These are phyloP conservation scores for Eristalinus sepulchralis DNA, from an alignment of 2,888 invertebrate species.

Conservation along the genomic window DNA sequence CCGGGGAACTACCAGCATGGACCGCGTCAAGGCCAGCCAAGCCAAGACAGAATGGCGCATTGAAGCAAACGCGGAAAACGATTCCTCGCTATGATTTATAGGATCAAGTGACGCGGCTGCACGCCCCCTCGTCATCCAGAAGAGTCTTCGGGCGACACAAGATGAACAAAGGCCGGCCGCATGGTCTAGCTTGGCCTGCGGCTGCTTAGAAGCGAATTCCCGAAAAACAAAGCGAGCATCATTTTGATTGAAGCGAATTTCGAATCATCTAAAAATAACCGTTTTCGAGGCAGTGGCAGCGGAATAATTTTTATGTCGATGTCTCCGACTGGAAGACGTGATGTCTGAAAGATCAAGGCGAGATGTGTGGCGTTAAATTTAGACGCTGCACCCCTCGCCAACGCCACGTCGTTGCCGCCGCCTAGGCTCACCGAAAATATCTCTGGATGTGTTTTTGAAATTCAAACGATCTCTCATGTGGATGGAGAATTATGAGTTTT, in stretches of 20 bases:
- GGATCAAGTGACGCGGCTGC: background rate
- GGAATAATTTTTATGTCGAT: constrained; percentile 15
- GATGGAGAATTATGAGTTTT: background rate
- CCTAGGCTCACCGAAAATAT: background rate
- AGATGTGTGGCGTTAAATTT: constrained; percentile 21
- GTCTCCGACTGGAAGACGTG: constrained; percentile 55
- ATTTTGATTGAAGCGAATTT: constrained; percentile 19
- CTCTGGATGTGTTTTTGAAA: background rate
- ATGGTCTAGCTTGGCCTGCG: background rate
- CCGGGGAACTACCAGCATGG: background rate
- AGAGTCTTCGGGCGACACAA: constrained; percentile 21
- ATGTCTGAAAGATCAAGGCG: constrained; percentile 45
- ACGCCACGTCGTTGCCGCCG: too few species aligned
- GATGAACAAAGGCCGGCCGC: constrained; percentile 18
- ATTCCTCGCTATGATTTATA: constrained; percentile 19
- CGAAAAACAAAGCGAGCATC: constrained; percentile 8
- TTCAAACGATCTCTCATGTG: background rate
- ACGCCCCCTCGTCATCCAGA: background rate
- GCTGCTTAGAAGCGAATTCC: constrained; percentile 18
- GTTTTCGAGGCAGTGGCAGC: background rate
- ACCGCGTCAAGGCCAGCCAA: background rate
- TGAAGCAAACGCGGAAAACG: constrained; percentile 16
- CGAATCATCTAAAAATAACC: constrained; percentile 46
- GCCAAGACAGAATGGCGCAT: background rate
- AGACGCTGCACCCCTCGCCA: constrained; percentile 4